Conservation (phyloP, 2,797 vertebrate species). For the Crenuchus spilurus region DNA sequence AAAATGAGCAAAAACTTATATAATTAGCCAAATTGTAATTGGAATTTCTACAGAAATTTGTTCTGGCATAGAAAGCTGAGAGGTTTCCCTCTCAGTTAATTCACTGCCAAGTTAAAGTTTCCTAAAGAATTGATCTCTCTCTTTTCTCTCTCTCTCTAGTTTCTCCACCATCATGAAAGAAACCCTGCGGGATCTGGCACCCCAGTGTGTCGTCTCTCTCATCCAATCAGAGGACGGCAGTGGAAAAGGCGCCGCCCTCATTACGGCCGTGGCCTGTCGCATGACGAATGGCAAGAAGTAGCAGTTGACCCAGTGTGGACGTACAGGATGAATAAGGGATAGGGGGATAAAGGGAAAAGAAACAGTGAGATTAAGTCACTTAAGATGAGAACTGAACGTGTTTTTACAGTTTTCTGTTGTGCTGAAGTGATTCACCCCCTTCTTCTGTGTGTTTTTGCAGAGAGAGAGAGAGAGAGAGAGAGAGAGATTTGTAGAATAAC, state of each 20-base stretch:
- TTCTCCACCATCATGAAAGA: constrained; percentile 89
- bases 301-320: not conserved
- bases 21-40: no score
- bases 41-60: no score
- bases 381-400: not conserved
- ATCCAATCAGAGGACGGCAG: constrained; percentile 94
- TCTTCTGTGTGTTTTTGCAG: constrained; percentile 3
- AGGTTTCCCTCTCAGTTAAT: no score
- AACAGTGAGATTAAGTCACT: not conserved
- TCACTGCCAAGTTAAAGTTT: no score
- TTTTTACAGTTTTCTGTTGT: constrained; percentile 22
- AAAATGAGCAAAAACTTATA: no score
- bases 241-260: constrained; percentile 93
- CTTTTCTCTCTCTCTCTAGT: constrained; percentile 67
- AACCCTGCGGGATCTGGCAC: constrained; percentile 86
- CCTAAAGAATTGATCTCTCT: not conserved
- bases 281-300: constrained; percentile 79
- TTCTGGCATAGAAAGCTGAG: no score
- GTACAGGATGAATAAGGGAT: not conserved
- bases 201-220: constrained; percentile 88
- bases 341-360: not conserved
- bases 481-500: no score
- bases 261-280: constrained; percentile 93
- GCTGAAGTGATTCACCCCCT: no score
- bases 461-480: no score